phyloP scores from a whole-genome alignment of 2,888 invertebrate species.

The Acanthosepion pharaonis region DNA sequence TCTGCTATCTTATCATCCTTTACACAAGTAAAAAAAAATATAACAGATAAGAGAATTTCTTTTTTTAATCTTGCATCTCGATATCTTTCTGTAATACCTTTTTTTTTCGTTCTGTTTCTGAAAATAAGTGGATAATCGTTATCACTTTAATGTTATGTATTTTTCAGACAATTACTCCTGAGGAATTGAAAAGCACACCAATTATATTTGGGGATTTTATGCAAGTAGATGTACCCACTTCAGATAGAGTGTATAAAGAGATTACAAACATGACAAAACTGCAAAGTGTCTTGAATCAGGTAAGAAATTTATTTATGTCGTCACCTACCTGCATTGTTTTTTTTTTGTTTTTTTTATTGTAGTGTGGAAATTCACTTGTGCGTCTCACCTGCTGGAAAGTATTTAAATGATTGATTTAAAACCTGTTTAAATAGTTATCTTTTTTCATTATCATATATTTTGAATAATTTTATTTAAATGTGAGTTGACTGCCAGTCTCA shows the following conservation, averaged over 20 bases:
- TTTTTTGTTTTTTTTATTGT: background rate
- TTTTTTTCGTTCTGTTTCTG: background rate
- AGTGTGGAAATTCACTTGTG: background rate
- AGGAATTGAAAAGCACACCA: conserved; percentile 70
- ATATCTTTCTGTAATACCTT: too few species aligned
- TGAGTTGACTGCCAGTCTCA: background rate
- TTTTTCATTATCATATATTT: background rate
- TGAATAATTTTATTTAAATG: background rate
- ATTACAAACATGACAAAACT: conserved; percentile 84
- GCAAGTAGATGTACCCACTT: conserved; percentile 82
- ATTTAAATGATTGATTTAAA: too few species aligned
- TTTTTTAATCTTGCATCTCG: too few species aligned
- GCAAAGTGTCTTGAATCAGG: conserved; percentile 81
- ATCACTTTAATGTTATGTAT: background rate
- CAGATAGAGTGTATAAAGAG: conserved; percentile 87
- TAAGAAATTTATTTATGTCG: conserved; percentile 69
- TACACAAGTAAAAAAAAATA: background rate
- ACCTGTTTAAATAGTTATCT: too few species aligned
- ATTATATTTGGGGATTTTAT: conserved; percentile 90
- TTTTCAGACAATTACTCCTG: conserved; percentile 69
- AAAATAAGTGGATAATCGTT: background rate
- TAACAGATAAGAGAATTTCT: too few species aligned
- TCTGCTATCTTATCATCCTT: background rate
- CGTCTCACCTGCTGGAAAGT: background rate
- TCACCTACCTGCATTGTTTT: too few species aligned